Evolutionary conservation across 1,140 invertebrate genomes (phyloP), one percentile per base, ranked within the genome.

Genomic region (Pogonognathellus flavescens): DNA sequence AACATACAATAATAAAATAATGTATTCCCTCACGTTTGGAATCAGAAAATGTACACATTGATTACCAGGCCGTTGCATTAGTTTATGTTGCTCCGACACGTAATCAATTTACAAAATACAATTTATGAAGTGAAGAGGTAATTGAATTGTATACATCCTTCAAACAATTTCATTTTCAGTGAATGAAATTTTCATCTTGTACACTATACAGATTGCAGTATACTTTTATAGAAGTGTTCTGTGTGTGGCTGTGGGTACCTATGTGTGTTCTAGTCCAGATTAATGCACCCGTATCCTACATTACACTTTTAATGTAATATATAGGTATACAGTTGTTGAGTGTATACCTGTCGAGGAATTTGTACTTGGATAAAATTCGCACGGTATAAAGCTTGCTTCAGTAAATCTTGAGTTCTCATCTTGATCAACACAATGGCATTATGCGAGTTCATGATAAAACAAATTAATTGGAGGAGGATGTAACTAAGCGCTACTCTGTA

Each of bases 401-500:
- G 50, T 81, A 11, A 81, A 81, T 81, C 80, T 52, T 80, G 50
- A n/a, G 18, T 81, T 53, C 80, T 25, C 52, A 81, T 81, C 80
- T 41, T 59, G 80, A 81, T 59, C 80, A 81, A 57, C 25, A 18
- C 53, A 55, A 53, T 52, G 80, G 14, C 55, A 81, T 41, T 57
- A 41, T 55, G 80, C 22, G 52, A 81, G 50, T 53, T 55, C 80
- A 81, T 55, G 80, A 81, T 53, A 81, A 81, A 53, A 16, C 52
- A 55, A 81, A 81, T 53, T 81, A 81, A 81, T 81, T 81, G 80
- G 80, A 81, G 80, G 80, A 53, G 80, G 80, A 81, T 81, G 50
- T 55, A 52, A 81, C 50, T 81, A 52, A 81, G 50, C 25, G 50
- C 18, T 59, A 81, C 52, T 55, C 53, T 81, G 80, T 81, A 81